Evolutionary conservation across 2,113 vertebrate genomes (phyloP).

Genomic region (Cyanocitta stelleri): DNA sequence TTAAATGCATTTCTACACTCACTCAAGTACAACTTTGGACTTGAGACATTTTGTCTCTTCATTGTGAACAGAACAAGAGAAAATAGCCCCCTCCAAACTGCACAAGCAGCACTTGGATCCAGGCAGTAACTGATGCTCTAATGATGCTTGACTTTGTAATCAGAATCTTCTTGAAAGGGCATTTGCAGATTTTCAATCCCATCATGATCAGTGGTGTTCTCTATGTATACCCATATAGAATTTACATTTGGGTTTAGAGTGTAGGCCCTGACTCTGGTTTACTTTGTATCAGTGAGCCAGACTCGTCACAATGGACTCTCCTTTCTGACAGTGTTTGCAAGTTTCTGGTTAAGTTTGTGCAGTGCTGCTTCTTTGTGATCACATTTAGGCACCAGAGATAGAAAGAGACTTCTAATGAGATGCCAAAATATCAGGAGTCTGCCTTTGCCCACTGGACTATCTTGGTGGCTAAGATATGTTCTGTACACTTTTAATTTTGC

Average conservation of each 20-base stretch:
- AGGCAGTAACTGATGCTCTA: neutral
- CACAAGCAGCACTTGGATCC: neutral
- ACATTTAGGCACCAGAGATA: neutral
- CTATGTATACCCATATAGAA: neutral
- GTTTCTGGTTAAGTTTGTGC: neutral
- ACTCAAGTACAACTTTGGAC: neutral
- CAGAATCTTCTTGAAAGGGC: fast-evolving
- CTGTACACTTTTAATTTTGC: neutral
- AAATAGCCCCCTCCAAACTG: neutral
- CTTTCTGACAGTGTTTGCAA: neutral
- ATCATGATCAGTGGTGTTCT: neutral
- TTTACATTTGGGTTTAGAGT: neutral
- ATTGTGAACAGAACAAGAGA: neutral
- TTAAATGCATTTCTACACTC: neutral
- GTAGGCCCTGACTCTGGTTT: neutral
- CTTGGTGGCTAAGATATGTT: neutral
- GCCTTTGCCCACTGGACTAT: neutral
- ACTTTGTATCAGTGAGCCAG: neutral
- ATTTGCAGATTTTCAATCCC: neutral
- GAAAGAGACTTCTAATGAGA: neutral
- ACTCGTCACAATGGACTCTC: neutral
- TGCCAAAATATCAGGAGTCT: neutral
- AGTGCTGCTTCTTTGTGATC: neutral
- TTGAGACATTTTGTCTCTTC: neutral
- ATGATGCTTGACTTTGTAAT: neutral